Base-by-base conservation (phyloP, 2,888 invertebrate genomes). In the Amphiduros pacificus region DNA sequence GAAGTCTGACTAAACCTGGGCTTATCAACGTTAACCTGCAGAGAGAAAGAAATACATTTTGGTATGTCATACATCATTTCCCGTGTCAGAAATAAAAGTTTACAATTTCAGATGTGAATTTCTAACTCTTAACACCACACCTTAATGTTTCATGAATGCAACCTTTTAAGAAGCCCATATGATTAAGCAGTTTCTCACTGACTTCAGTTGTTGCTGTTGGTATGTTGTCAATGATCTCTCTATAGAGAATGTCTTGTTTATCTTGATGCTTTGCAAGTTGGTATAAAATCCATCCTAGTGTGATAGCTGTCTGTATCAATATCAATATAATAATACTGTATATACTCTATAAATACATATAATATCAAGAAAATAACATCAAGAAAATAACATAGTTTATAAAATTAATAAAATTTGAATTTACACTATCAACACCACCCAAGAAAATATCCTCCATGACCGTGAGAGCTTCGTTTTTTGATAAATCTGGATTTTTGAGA, bases 71-170 rank as follows among this genome's bases (percentile, higher is more conserved):
- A n/a, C n/a, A n/a, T n/a, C n/a, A n/a, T n/a, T n/a, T n/a, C n/a
- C n/a, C n/a, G n/a, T n/a, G n/a, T n/a, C n/a, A n/a, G n/a, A 11
- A 14, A 36, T 11, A 36, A 9, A 36, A 36, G n/a, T n/a, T n/a
- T 11, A 36, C 36, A 11, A 36, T 36, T n/a, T n/a, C n/a, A n/a
- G n/a, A n/a, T n/a, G n/a, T n/a, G n/a, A n/a, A n/a, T n/a, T n/a
- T n/a, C n/a, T n/a, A n/a, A n/a, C n/a, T n/a, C n/a, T n/a, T 14
- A 36, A 36, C 49, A 14, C 24, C 51, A 22, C 61, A 72, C 72
- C 73, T 75, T 14, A 79, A 67, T 0, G 67, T 63, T 52, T 72
- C 72, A 40, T 71, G 71, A 20, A 67, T 41, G 44, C 65, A 63
- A 2, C 69, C 71, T 55, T 67, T 69, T 20, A 72, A 41, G 53